phyloP scores from a whole-genome alignment of 2,113 vertebrate genomes.

The Dasyurus viverrinus region DNA sequence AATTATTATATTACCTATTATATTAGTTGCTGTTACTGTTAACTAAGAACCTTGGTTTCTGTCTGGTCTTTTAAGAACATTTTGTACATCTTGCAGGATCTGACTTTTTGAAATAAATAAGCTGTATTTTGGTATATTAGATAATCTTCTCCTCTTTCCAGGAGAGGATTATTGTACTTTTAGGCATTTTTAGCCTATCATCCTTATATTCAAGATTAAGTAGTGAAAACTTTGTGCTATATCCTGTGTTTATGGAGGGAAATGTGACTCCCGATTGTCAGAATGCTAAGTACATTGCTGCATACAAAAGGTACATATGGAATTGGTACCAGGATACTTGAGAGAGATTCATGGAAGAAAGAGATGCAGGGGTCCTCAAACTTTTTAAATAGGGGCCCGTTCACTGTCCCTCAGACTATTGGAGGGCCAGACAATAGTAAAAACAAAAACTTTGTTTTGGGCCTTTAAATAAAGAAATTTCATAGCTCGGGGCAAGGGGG shows the following conservation, averaged over 20 bases:
- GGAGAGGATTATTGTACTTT: not conserved
- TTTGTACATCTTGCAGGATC: not conserved
- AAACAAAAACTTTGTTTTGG: too few species aligned
- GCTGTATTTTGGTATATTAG: not conserved
- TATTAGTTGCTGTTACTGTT: not conserved
- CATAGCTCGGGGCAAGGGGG: too few species aligned
- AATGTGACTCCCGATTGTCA: not conserved
- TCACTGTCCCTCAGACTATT: too few species aligned
- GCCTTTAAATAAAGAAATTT: too few species aligned
- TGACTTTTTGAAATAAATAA: not conserved
- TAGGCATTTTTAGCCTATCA: not conserved
- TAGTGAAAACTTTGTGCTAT: not conserved
- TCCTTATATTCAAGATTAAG: not conserved
- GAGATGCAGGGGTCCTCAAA: too few species aligned
- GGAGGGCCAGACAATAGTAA: too few species aligned
- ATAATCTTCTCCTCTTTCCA: not conserved
- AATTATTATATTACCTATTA: not conserved
- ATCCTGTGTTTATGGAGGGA: not conserved
- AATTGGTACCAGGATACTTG: not conserved
- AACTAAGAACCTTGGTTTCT: not conserved
- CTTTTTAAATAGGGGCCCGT: too few species aligned
- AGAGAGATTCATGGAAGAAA: not conserved
- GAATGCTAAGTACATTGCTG: not conserved
- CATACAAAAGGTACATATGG: not conserved
- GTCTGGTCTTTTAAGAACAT: not conserved